A percentile compares a stretch with the other conserved stretches of the same genome.
These are phyloP conservation scores for Serinus canaria DNA, from an alignment of 2,113 vertebrate genomes.

Conservation along the genomic window DNA sequence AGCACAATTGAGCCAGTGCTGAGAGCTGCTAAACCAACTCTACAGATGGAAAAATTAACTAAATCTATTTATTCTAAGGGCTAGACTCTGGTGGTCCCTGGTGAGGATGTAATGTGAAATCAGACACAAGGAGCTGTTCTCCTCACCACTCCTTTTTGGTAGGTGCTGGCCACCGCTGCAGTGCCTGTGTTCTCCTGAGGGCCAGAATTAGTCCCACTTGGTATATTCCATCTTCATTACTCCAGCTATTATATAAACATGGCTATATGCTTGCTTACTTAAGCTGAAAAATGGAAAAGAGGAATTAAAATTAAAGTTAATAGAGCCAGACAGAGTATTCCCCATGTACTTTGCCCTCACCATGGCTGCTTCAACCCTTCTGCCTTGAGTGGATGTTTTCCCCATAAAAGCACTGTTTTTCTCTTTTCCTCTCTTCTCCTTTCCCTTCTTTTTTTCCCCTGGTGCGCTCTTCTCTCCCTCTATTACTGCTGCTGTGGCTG, in stretches of 20 bases:
- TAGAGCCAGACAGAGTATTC: conserved; percentile 6
- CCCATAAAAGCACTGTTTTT: not conserved
- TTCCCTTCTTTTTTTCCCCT: not conserved
- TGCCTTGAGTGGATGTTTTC: not conserved
- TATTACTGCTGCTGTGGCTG: not conserved
- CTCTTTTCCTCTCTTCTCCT: not conserved
- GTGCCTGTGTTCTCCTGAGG: conserved; percentile 17
- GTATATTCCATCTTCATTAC: conserved; percentile 64
- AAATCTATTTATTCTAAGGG: conserved; percentile 35
- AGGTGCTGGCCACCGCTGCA: conserved; percentile 26
- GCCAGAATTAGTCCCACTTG: conserved; percentile 59
- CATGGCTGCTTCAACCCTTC: not conserved
- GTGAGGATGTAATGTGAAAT: conserved; percentile 33
- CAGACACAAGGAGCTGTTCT: conserved; percentile 23
- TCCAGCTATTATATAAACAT: conserved; percentile 51
- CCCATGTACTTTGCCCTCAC: not conserved
- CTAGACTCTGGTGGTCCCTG: not conserved
- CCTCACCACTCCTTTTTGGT: not conserved
- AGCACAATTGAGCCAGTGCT: not conserved
- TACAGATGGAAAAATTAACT: conserved; percentile 23
- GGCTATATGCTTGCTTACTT: conserved; percentile 52
- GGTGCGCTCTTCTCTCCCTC: not conserved
- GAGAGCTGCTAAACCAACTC: not conserved
- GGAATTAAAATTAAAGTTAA: conserved; percentile 57
- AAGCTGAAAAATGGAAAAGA: conserved; percentile 49